Conservation (phyloP, 2,888 invertebrate genomes). For the Ennomos quercinarius region DNA sequence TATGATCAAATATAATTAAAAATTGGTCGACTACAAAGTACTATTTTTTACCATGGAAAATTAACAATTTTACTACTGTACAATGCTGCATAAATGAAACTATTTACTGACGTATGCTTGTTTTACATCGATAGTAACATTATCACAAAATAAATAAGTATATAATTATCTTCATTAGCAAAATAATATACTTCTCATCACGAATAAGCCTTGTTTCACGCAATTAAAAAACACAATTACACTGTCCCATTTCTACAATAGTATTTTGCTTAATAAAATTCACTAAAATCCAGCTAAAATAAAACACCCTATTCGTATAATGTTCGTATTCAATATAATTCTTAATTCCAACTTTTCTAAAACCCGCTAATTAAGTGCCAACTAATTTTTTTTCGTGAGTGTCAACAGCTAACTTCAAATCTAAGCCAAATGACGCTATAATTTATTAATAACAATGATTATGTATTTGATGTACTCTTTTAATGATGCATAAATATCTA, state of each 20-base stretch:
- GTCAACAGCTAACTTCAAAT: slow-evolving; percentile 66
- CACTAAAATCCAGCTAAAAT: slow-evolving; percentile 27
- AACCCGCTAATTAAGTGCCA: slow-evolving; percentile 72
- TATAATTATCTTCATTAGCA: neutral
- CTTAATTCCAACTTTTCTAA: slow-evolving; percentile 62
- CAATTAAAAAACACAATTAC: slow-evolving; percentile 22
- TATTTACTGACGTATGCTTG: slow-evolving; percentile 12
- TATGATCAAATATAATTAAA: slow-evolving; percentile 30
- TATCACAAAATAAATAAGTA: slow-evolving; percentile 17
- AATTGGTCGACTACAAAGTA: slow-evolving; percentile 35
- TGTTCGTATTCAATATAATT: slow-evolving; percentile 31
- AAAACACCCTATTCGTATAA: slow-evolving; percentile 34
- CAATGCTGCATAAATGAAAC: slow-evolving; percentile 24
- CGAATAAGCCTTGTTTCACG: slow-evolving; percentile 18
- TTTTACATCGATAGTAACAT: slow-evolving; percentile 7
- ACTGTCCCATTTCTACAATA: slow-evolving; percentile 32
- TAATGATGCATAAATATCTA: slow-evolving; percentile 4
- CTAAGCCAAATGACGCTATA: slow-evolving; percentile 57
- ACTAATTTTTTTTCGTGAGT: slow-evolving; percentile 68
- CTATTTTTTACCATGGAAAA: slow-evolving; percentile 52
- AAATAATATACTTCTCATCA: no score
- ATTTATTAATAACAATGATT: slow-evolving; percentile 29
- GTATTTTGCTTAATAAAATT: slow-evolving; percentile 15
- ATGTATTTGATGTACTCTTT: slow-evolving; percentile 22
- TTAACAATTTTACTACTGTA: slow-evolving; percentile 23